These are phyloP conservation scores for Ictalurus furcatus DNA, from an alignment of 2,113 vertebrate genomes.

Conservation along the genomic window DNA sequence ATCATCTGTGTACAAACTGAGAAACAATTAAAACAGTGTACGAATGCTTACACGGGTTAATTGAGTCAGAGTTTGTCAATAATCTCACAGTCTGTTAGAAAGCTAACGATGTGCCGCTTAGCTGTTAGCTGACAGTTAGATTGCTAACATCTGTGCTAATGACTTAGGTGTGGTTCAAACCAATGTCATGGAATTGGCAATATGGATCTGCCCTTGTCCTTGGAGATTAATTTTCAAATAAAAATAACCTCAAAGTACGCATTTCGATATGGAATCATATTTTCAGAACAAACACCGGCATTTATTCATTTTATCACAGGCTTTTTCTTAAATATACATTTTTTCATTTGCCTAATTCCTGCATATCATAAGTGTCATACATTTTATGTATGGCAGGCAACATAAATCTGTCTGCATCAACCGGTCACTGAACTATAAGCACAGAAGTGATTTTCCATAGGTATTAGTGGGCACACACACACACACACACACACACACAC, in stretches of 20 bases:
- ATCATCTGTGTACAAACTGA: not conserved
- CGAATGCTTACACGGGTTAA: not conserved
- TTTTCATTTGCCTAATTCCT: not conserved
- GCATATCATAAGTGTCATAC: not conserved
- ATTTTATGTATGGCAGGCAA: not conserved
- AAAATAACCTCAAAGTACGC: not conserved
- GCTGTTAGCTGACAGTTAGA: not conserved
- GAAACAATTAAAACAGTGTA: not conserved
- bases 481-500: not conserved
- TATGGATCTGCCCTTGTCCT: not conserved
- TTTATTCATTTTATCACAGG: not conserved
- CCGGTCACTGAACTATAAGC: not conserved
- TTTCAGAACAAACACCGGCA: not conserved
- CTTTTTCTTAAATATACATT: not conserved
- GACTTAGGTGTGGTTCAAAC: not conserved
- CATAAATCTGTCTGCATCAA: not conserved
- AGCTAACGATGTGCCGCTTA: not conserved
- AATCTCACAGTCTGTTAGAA: not conserved
- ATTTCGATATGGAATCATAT: not conserved
- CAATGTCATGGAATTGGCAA: not conserved
- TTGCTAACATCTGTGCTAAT: slow-evolving; percentile 6
- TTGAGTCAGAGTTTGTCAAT: not conserved
- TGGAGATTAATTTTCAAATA: not conserved
- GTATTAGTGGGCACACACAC: not conserved
- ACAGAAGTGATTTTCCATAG: slow-evolving; percentile 3